Evolutionary conservation across 2,888 invertebrate genomes (phyloP), one percentile per base, ranked within the genome.

Genomic region (Phymatocera aterrima): DNA sequence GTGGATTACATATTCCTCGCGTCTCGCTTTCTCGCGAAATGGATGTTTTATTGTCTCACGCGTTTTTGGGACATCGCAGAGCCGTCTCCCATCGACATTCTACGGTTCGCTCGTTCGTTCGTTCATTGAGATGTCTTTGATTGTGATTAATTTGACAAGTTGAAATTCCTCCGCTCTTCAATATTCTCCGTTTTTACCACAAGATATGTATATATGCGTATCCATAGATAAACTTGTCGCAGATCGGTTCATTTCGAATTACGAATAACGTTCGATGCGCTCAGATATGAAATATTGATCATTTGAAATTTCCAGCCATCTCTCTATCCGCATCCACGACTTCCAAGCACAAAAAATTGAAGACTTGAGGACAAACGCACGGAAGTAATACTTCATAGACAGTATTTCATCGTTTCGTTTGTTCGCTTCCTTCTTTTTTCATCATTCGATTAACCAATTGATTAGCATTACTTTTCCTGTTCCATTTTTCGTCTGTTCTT

Each of bases 271-370:
- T 68, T 43, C 65, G 21, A 43, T 15, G 65, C 46, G 43, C 43
- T 3, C 6, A 43, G 46, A 15, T 46, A 68, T 43, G 65, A 68
- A 68, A 46, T 68, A 68, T 68, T 10, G 43, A 68, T 68, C 43
- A 46, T 24, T 15, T 46, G 43, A 10, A 40, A 4, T 68, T 68
- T 24, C 15, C 10, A 60, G 28, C 24, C 15, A 21, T 60, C 24
- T 12, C 24, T 43, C 24, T 51, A 57, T 57, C 57, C 1, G 21
- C 21, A n/a, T 8, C 28, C 24, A 8, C 57, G 10, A 24, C 10
- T 51, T n/a, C 34, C 3, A n/a, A 28, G 68, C 31, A 72, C 51
- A 51, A 72, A 51, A 72, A 72, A 72, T 72, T 3, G 70, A 34
- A 48, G 70, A 72, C n/a, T n/a, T n/a, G n/a, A n/a, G n/a, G n/a